These are phyloP conservation scores for Desmophyllum pertusum DNA, from an alignment of 92 coral and sea anemone species.

Conservation along the genomic window DNA sequence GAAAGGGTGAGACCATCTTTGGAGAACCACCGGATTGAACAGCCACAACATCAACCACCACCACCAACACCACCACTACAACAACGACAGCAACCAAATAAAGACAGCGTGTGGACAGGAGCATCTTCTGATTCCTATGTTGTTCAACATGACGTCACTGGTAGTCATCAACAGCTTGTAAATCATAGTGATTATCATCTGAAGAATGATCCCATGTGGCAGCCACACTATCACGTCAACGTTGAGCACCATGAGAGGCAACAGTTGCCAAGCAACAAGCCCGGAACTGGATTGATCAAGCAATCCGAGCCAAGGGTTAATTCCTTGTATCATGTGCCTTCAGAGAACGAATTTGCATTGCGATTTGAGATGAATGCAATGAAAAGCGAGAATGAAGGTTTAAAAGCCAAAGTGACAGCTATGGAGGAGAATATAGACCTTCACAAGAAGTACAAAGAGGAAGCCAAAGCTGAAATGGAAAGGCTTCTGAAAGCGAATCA, in stretches of 20 bases:
- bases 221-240: neutral
- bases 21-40: constrained; percentile 5
- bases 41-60: neutral
- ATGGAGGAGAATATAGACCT: constrained; percentile 93
- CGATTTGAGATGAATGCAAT: constrained; percentile 61
- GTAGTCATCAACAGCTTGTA: neutral
- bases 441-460: constrained; percentile 86
- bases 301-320: neutral
- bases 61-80: neutral
- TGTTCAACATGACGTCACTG: neutral
- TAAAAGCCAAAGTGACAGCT: constrained; percentile 84
- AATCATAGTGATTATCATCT: neutral
- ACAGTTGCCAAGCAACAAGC: neutral
- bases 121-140: neutral
- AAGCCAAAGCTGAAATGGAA: constrained; percentile 81
- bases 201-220: neutral
- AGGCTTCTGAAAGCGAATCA: constrained; percentile 75
- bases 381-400: constrained; percentile 85
- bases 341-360: constrained; percentile 63
- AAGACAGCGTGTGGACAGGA: neutral
- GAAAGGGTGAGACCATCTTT: neutral
- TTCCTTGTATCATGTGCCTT: constrained; percentile 29
- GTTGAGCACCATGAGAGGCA: neutral
- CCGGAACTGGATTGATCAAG: neutral
- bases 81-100: neutral